Evolutionary conservation across 2,113 vertebrate species (phyloP), one percentile per base, ranked within the genome.

Genomic region (Hepsetus odoe): DNA sequence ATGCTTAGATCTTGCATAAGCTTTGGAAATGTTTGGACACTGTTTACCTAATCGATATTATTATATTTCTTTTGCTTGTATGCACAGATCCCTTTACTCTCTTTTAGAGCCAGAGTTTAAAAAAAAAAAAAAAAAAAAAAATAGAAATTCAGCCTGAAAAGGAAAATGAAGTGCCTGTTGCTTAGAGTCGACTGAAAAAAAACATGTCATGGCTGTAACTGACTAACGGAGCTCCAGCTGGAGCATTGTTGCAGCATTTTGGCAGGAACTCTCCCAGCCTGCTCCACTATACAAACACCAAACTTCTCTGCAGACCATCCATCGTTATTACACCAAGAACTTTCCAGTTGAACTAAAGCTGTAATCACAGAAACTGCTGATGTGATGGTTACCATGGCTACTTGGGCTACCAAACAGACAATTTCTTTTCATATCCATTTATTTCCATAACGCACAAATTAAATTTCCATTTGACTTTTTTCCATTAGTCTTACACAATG

Each of bases 151-250:
- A 28, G 11, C 24, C 44, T 33, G 42, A 26, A 22, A 65, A 32
- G 18, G 20, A 35, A n/a, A 64, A 33, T 51, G 7, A 72, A 22
- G 56, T 20, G 32, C 16, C 26, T n/a, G 62, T 65, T 76, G 73
- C 73, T 64, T 28, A 24, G 44, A 53, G 38, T 33, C 44, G 44
- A 65, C 33, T 74, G 71, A 46, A 75, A 79, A 82, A 18, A 59
- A 38, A 24, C 33, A 26, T 12, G 46, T 75, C 46, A 55, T 78
- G 40, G 5, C 80, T 62, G 61, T 42, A 16, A 44, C 62, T 71
- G 65, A 64, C 2, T 64, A 55, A 74, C 69, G 53, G n/a, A 18
- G 30, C n/a, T 42, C 32, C 35, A 56, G 33, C 65, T 35, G 49
- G 69, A 68, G 73, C 20, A 42, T 32, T n/a, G 58, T 49, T 46